Base-by-base conservation (phyloP, 2,888 invertebrate genomes). In the Pterobdella sp. region DNA sequence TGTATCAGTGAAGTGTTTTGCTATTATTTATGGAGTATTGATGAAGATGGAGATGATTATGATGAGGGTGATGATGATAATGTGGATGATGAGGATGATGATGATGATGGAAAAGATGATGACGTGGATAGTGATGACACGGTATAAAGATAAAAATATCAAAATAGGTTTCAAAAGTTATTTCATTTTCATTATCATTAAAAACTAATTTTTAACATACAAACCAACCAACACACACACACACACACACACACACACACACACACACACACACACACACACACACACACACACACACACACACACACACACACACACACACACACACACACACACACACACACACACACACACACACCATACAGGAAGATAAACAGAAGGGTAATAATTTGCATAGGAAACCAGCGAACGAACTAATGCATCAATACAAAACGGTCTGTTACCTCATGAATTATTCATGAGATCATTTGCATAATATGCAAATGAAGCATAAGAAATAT, bases 371-470 rank as follows among this genome's bases (percentile, higher is more conserved):
- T 35, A 26, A 37, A 68, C 36, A 36, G 36, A 22, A 29, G 68
- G 26, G 36, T 42, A 68, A 36, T 68, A 36, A 68, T 68, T 68
- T 68, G 68, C 68, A 68, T 68, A 68, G 34, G 37, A 68, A 68
- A 68, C 42, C 49, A 42, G 37, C 68, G 26, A 37, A 68, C 35
- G 68, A n/a, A 68, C 68, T 68, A 68, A 68, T 68, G 68, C 68
- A 68, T 68, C 68, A 34, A 42, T 35, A 68, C 68, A 68, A 68
- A 68, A 68, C 68, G 34, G n/a, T 68, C 68, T 35, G 68, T 68
- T 68, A 36, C 35, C 37, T 68, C 42, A 68, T 68, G 68, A 68
- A 68, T 68, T 68, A 68, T 68, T 35, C 42, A 68, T 68, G 42
- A 68, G 37, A 4, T 34, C 26, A 68, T 68, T 68, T 68, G 37